Evolutionary conservation across 2,888 invertebrate species (phyloP).

Genomic region (Xestia ashworthii): DNA sequence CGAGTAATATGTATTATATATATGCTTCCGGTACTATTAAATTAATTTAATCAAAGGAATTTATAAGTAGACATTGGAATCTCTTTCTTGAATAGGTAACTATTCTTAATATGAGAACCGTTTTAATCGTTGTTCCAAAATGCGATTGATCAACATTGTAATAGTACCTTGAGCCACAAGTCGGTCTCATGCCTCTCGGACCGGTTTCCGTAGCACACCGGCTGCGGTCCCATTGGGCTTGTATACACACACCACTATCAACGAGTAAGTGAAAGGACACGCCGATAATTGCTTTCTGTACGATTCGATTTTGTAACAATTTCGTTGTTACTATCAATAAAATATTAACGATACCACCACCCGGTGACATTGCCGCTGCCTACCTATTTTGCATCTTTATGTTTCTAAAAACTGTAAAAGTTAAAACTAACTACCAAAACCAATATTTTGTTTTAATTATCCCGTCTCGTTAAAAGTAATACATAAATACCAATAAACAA

Average conservation of each 20-base stretch:
- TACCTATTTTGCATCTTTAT: conserved; percentile 8
- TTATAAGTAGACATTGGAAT: conserved; percentile 43
- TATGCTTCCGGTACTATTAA: conserved; percentile 10
- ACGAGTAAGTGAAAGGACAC: conserved; percentile 89
- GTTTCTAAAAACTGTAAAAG: background rate
- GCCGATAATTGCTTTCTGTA: conserved; percentile 86
- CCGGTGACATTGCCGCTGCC: conserved; percentile 7
- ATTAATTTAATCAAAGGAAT: conserved; percentile 25
- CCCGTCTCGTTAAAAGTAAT: conserved; percentile 13
- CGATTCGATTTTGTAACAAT: conserved; percentile 83
- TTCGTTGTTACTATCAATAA: conserved; percentile 69
- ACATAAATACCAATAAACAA: conserved; percentile 52
- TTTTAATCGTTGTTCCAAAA: conserved; percentile 84
- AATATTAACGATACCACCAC: conserved; percentile 68
- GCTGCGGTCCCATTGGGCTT: conserved; percentile 84
- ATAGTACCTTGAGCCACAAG: conserved; percentile 86
- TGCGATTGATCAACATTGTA: conserved; percentile 89
- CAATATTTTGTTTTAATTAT: background rate
- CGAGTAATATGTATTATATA: background rate
- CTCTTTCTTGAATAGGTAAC: conserved; percentile 45
- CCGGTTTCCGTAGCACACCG: conserved; percentile 87
- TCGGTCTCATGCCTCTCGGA: conserved; percentile 86
- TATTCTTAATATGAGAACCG: conserved; percentile 74
- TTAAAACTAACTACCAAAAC: background rate
- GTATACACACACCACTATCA: conserved; percentile 76